A percentile compares a stretch with the other conserved stretches of the same genome.
Evolutionary conservation across 2,888 invertebrate species (phyloP).

Genomic region (Junonia oenone): DNA sequence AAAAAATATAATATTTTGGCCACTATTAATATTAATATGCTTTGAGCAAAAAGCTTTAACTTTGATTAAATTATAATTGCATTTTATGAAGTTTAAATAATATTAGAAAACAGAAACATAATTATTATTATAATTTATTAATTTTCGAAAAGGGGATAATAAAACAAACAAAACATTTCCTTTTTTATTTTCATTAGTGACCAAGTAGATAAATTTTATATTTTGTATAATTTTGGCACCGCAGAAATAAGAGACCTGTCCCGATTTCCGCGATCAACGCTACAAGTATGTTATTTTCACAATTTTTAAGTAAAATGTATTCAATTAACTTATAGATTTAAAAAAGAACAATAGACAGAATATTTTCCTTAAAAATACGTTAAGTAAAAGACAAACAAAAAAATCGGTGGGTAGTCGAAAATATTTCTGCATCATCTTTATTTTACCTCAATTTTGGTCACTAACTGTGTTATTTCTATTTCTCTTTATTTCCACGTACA

Average conservation of each 20-base stretch:
- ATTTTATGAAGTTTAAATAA: too few relatives aligned
- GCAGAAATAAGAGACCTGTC: neutral
- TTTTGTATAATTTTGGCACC: neutral
- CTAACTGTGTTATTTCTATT: slow-evolving; percentile 39
- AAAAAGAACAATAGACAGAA: neutral
- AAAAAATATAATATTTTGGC: too few relatives aligned
- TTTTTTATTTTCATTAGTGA: neutral
- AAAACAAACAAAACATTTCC: neutral
- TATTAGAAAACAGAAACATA: too few relatives aligned
- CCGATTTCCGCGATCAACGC: neutral
- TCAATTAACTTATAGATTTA: neutral
- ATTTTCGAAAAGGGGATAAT: neutral
- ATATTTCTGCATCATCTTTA: slow-evolving; percentile 19
- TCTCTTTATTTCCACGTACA: slow-evolving; percentile 63
- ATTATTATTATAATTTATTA: neutral
- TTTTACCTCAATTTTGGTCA: slow-evolving; percentile 18
- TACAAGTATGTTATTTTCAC: neutral
- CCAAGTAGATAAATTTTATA: neutral
- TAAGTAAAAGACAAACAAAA: neutral
- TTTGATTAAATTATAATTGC: too few relatives aligned
- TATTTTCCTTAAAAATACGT: neutral
- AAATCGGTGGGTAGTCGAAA: slow-evolving; percentile 13
- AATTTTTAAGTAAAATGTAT: neutral
- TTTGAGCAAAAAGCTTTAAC: too few relatives aligned
- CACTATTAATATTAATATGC: too few relatives aligned